Evolutionary conservation across 1,140 invertebrate genomes (phyloP), one percentile per base, ranked within the genome.

Genomic region (Calephelis nemesis): DNA sequence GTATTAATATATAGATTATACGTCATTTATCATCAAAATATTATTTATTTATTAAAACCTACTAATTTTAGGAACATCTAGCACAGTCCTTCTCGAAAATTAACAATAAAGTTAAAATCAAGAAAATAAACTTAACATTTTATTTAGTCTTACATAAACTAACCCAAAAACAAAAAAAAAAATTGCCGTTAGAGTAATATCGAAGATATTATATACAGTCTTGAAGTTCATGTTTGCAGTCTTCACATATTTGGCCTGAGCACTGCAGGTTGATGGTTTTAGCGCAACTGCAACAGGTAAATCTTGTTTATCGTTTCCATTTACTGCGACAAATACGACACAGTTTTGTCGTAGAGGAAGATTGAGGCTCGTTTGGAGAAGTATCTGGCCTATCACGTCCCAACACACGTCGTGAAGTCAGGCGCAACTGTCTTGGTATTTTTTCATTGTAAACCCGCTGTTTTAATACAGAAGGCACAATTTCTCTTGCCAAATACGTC

Each of bases 101-200:
- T 63, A 63, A 63, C 62, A 30, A 39, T 19, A 60, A 60, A 30
- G 15, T 39, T 30, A 11, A 60, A 60, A 60, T 60, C 54, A 60
- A 60, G 4, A 47, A 63, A 63, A 63, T 63, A 6, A 63, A 63
- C 62, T 63, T 8, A 63, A 63, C 30, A 63, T 63, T 63, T 63
- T 63, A 63, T 42, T 48, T 48, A n/a, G 48, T 63, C 15, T 63
- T 10, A 63, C 5, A 63, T 47, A 63, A 63, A 63, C 7, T 63
- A 63, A 63, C 47, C 62, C 62, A 63, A 63, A 47, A 63, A 63
- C 45, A 63, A 63, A 63, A 63, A 49, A 63, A 47, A 63, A 62
- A n/a, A n/a, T n/a, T n/a, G 39, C 39, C 7, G 58, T 62, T 62
- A 11, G 58, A 62, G 58, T 62, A 39, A 62, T 42, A 40, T 62